Base-by-base conservation (phyloP, 2,113 vertebrate genomes). In the Nothoprocta pentlandii region DNA sequence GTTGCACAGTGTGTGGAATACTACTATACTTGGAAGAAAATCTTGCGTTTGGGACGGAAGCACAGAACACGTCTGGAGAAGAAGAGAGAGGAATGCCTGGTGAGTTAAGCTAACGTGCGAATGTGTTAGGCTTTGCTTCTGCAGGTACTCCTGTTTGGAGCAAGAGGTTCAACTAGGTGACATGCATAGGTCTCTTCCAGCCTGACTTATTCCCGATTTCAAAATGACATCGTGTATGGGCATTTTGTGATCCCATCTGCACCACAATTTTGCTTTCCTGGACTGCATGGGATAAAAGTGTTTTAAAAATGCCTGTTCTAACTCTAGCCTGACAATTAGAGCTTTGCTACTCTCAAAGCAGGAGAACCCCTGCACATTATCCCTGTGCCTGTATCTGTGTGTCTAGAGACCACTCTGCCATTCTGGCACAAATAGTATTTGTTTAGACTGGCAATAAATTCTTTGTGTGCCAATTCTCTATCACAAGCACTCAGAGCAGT, bases 21-120 rank as follows among this genome's bases (percentile, higher is more conserved):
- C 96, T 99, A 99, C 96, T 99, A 99, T 63, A 98, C 98, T 0
- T 99, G 99, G 98, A 99, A 99, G 94, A 99, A 98, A 92, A 98
- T 98, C 41, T 95, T 98, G 96, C 98, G 96, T 54, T 89, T 98
- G 78, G 98, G 98, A 53, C 97, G 96, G 62, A 97, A 97, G 54
- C 98, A 98, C 83, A 97, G 98, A 73, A 97, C 97, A 12, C 97
- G 98, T 21, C 96, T 98, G 32, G 89, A 96, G 12, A 98, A 97
- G 28, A 96, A 97, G 77, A 96, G 97, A 69, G 97, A 98, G 1
- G 98, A 98, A 19, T 98, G 95, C 42, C 61, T 97, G 97, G 98
- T 98, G 90, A 98, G 98, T 70, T 19, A 75, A 66, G 92, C 58
- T 41, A 87, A 28, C 17, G 59, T 21, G 41, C 51, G 8, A 15